Evolutionary conservation across 2,888 invertebrate species (phyloP).

Genomic region (Parnassius glacialis): DNA sequence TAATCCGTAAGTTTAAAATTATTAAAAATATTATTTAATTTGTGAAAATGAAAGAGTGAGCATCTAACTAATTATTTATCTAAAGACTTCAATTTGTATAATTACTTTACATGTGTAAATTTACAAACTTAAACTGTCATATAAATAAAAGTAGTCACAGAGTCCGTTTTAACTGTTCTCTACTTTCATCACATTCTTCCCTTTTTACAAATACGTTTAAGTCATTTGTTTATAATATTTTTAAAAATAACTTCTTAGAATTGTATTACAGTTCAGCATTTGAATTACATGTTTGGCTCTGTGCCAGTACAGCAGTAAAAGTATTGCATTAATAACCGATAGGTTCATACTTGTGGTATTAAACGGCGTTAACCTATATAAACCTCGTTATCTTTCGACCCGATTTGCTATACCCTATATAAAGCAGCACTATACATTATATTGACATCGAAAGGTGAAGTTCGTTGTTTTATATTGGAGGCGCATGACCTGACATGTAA

Average conservation of each 20-base stretch:
- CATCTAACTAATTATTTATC: too few relatives aligned
- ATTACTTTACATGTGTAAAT: too few relatives aligned
- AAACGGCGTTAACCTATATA: conserved; percentile 24
- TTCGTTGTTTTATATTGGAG: conserved; percentile 15
- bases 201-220: too few relatives aligned
- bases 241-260: conserved; percentile 27
- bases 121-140: too few relatives aligned
- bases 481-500: background rate
- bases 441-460: conserved; percentile 19
- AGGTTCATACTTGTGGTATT: conserved; percentile 19
- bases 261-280: conserved; percentile 13
- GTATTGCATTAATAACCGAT: conserved; percentile 25
- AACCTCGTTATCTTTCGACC: conserved; percentile 20
- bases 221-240: conserved; percentile 16
- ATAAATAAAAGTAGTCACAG: too few relatives aligned
- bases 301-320: conserved; percentile 24
- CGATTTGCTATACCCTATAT: conserved; percentile 17
- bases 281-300: conserved; percentile 23
- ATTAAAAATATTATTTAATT: too few relatives aligned
- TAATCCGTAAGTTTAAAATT: too few relatives aligned
- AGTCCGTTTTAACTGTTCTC: too few relatives aligned
- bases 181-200: too few relatives aligned
- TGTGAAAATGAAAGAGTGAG: too few relatives aligned
- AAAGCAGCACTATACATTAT: conserved; percentile 13
- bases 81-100: too few relatives aligned